These are phyloP conservation scores for Bagarius yarrelli DNA, from an alignment of 2,113 vertebrate species.

Conservation along the genomic window DNA sequence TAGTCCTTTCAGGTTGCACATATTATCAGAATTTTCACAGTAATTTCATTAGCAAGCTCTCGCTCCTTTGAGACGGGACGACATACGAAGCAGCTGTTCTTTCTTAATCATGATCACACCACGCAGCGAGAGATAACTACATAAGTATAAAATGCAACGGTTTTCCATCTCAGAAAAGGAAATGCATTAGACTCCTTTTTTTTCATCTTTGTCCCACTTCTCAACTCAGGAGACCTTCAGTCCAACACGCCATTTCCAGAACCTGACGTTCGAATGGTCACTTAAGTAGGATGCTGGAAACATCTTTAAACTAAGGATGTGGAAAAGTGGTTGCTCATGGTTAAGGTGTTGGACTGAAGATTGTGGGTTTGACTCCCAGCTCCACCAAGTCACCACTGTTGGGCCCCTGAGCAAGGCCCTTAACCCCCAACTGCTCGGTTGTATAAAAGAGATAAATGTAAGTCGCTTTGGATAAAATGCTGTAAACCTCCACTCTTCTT, in stretches of 20 bases:
- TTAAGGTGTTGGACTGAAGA: too few species aligned
- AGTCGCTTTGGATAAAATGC: too few species aligned
- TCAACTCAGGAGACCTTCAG: constrained; percentile 46
- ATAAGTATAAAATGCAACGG: constrained; percentile 47
- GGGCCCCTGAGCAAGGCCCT: too few species aligned
- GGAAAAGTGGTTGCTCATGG: too few species aligned
- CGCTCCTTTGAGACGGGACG: not conserved
- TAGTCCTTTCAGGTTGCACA: constrained; percentile 15
- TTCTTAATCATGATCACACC: not conserved
- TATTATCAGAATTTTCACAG: not conserved
- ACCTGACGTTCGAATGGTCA: not conserved
- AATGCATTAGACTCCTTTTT: constrained; percentile 54
- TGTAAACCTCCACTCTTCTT: too few species aligned
- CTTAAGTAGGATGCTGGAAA: too few species aligned
- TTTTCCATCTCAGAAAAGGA: constrained; percentile 44
- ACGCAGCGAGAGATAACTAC: constrained; percentile 29
- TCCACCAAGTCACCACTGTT: too few species aligned
- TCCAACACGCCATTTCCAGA: not conserved
- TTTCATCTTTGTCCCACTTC: constrained; percentile 57
- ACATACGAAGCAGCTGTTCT: not conserved
- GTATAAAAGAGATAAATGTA: too few species aligned
- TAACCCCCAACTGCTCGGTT: too few species aligned
- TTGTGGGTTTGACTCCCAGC: too few species aligned
- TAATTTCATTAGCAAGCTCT: constrained; percentile 5
- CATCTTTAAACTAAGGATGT: too few species aligned